Evolutionary conservation across 2,888 invertebrate genomes (phyloP), one percentile per base, ranked within the genome.

Genomic region (Hybos culiciformis): DNA sequence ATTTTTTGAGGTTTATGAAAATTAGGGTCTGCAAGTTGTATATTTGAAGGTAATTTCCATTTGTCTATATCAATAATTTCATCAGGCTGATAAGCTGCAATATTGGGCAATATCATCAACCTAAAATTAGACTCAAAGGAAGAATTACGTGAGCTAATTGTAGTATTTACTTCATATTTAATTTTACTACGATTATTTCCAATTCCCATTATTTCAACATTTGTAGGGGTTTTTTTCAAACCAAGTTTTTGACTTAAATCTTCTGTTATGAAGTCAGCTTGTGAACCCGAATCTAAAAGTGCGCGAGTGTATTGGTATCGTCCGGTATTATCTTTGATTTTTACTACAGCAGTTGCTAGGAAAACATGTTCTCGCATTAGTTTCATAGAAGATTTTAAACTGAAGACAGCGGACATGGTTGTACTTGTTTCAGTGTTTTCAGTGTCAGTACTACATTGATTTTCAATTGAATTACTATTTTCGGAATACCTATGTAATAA

Each of bases 271-370:
- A 37, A 37, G 19, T 37, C 19, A 11, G 17, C 9, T 11, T 37
- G 18, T 3, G 37, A 37, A 8, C 20, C 37, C 9, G 24, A 37
- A 37, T 37, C 37, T 20, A 23, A 15, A n/a, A 38, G 14, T 12
- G 5, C 23, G 11, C 38, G 21, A n/a, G 24, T 24, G 2, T n/a
- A 38, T 3, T 38, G 21, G 15, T 23, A 23, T 5, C 2, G 12
- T n/a, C 38, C 38, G 24, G 15, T 23, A 8, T 15, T 9, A 38
- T 38, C 38, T 23, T 38, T 39, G 5, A 38, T 14, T 38, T 38
- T 38, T 9, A 38, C 5, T 8, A 26, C 12, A 15, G 24, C 24
- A n/a, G 38, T 21, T 17, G 23, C 23, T 14, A 38, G 15, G 15
- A 38, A 38, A 14, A 24, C 24, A 15, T 38, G 38, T 11, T 23